phyloP scores from a whole-genome alignment of 2,888 invertebrate species.

The Altica lythri region DNA sequence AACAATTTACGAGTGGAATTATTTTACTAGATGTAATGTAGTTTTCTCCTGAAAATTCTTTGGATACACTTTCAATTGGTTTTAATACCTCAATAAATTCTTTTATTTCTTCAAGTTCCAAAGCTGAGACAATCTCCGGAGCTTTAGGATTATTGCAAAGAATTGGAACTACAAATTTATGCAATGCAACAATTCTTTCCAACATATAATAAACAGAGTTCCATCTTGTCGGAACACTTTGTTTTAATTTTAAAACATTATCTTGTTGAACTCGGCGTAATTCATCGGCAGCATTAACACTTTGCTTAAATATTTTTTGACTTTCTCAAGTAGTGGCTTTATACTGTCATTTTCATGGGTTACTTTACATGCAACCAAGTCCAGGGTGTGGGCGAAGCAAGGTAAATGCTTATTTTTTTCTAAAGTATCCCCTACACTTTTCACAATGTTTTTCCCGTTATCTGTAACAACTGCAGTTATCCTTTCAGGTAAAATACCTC shows the following conservation, averaged over 20 bases:
- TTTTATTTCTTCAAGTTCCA: not conserved
- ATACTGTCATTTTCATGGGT: too few relatives aligned
- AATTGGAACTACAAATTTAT: not conserved
- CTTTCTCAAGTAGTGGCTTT: too few relatives aligned
- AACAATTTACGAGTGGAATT: too few relatives aligned
- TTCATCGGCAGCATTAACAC: too few relatives aligned
- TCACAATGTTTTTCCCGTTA: conserved; percentile 14
- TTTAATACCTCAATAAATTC: not conserved
- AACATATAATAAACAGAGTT: too few relatives aligned
- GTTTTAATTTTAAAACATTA: too few relatives aligned
- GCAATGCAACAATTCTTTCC: not conserved
- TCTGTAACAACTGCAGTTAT: conserved; percentile 8
- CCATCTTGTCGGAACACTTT: too few relatives aligned
- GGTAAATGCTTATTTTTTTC: conserved; percentile 15
- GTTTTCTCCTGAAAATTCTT: too few relatives aligned
- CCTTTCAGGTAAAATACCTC: not conserved
- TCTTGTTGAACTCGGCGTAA: too few relatives aligned
- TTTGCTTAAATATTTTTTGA: too few relatives aligned
- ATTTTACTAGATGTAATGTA: too few relatives aligned
- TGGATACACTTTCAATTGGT: not conserved
- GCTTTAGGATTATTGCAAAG: conserved; percentile 1
- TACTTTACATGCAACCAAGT: conserved; percentile 18
- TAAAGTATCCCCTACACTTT: too few relatives aligned
- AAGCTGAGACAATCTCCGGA: conserved; percentile 1
- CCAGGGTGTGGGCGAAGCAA: conserved; percentile 12